These are phyloP conservation scores for Madoqua kirkii DNA, from an alignment of 2,113 vertebrate genomes.

Conservation along the genomic window DNA sequence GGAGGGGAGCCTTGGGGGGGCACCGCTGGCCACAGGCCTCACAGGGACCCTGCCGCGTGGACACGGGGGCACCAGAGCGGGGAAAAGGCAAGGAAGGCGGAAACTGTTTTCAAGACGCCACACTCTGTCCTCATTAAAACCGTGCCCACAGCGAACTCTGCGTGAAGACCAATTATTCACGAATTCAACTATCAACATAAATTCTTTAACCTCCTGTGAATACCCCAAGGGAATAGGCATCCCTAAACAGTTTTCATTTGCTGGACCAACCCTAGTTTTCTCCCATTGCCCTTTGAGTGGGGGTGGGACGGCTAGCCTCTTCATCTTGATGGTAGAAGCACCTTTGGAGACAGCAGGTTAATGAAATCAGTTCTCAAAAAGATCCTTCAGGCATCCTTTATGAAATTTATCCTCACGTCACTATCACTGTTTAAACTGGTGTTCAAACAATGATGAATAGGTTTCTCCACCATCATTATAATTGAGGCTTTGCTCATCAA, in stretches of 20 bases:
- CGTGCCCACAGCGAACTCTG: not conserved
- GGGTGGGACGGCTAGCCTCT: not conserved
- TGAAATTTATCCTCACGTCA: accelerated
- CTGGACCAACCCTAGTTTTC: not conserved
- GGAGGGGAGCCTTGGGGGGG: not conserved
- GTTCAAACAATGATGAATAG: accelerated
- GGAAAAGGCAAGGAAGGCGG: not conserved
- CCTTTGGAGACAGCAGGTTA: accelerated
- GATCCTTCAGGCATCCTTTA: not conserved
- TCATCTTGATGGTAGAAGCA: not conserved
- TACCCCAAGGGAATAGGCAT: not conserved
- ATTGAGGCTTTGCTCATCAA: not conserved
- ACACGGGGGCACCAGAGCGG: accelerated
- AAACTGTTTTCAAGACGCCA: accelerated
- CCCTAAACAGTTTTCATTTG: not conserved
- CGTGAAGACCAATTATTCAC: not conserved
- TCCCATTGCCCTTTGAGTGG: not conserved
- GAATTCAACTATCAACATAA: not conserved
- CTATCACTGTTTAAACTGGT: too few relatives aligned
- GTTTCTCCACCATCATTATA: accelerated
- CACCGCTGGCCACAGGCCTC: not conserved
- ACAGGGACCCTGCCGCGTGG: accelerated
- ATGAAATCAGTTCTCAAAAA: not conserved
- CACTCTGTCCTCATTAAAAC: not conserved
- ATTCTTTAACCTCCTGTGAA: not conserved